Percentiles rank a stretch among this genome's conserved stretches.
phyloP scores from a whole-genome alignment of 2,113 vertebrate genomes.

The Pyrgilauda ruficollis region DNA sequence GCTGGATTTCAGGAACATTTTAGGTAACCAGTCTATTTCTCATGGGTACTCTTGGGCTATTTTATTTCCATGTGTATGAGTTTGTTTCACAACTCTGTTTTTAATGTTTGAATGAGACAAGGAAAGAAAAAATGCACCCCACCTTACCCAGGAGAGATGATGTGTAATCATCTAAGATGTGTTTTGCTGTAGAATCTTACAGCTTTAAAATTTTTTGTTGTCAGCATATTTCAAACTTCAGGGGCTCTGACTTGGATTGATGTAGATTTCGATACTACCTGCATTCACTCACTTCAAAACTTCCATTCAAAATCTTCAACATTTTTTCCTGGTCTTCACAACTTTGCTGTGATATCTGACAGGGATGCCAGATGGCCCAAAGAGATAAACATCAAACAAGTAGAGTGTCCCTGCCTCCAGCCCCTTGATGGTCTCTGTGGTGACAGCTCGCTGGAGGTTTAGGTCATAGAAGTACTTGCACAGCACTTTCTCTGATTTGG shows the following conservation, averaged over 20 bases:
- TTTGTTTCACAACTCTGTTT: not conserved
- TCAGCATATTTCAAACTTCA: not conserved
- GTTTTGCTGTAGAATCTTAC: not conserved
- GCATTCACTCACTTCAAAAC: not conserved
- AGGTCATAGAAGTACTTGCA: conserved; percentile 89
- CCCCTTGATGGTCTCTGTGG: conserved; percentile 82
- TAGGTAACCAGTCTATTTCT: not conserved
- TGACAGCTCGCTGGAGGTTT: conserved; percentile 83
- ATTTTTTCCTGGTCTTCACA: conserved; percentile 86
- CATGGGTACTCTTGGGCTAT: not conserved
- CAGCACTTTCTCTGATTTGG: conserved; percentile 81
- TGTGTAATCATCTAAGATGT: not conserved
- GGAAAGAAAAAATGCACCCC: no score
- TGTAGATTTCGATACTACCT: not conserved
- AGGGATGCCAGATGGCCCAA: conserved; percentile 85
- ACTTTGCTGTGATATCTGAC: conserved; percentile 86
- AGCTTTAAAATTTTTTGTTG: not conserved
- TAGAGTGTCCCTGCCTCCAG: conserved; percentile 80
- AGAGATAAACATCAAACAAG: conserved; percentile 88
- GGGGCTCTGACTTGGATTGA: not conserved
- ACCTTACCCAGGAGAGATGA: not conserved
- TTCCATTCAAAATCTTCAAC: conserved; percentile 63
- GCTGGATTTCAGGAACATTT: not conserved
- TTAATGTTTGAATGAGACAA: not conserved
- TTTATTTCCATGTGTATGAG: not conserved